These are phyloP conservation scores for Gouania willdenowi DNA, from an alignment of 2,797 vertebrate species.

Conservation along the genomic window DNA sequence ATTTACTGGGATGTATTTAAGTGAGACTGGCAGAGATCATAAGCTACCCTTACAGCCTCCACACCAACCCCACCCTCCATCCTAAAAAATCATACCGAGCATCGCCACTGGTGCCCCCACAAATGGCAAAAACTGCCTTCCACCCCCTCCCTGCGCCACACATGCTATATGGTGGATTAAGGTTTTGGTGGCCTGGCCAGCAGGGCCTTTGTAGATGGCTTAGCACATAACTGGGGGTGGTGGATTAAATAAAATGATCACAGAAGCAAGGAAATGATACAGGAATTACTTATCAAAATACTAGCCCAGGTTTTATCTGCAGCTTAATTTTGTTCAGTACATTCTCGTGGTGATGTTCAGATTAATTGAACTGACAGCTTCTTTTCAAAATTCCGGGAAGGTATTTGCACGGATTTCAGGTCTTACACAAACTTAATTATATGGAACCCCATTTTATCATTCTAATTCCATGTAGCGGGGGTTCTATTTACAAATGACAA, in stretches of 20 bases:
- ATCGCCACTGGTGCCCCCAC: constrained; percentile 51
- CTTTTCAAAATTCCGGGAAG: constrained; percentile 98
- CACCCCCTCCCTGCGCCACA: constrained; percentile 72
- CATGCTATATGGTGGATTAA: constrained; percentile 85
- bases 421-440: constrained; percentile 99
- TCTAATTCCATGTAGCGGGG: constrained; percentile 99
- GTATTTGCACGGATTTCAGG: constrained; percentile 99
- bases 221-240: constrained; percentile 92
- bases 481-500: constrained; percentile 99
- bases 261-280: constrained; percentile 99
- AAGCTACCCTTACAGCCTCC: constrained; percentile 47
- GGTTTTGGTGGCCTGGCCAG: constrained; percentile 81
- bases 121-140: constrained; percentile 55
- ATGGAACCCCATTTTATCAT: constrained; percentile 99
- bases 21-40: constrained; percentile 60
- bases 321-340: constrained; percentile 99
- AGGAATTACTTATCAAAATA: constrained; percentile 99
- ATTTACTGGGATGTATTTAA: constrained; percentile 80
- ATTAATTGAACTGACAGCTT: constrained; percentile 99
- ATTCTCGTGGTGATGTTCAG: constrained; percentile 99
- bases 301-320: constrained; percentile 96
- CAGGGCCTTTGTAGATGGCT: constrained; percentile 93
- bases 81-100: constrained; percentile 57
- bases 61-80: constrained; percentile 45
- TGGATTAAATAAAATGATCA: constrained; percentile 99